Evolutionary conservation across 1,140 invertebrate species (phyloP), one percentile per base, ranked within the genome.

Genomic region (Ctenoplectra terminalis): DNA sequence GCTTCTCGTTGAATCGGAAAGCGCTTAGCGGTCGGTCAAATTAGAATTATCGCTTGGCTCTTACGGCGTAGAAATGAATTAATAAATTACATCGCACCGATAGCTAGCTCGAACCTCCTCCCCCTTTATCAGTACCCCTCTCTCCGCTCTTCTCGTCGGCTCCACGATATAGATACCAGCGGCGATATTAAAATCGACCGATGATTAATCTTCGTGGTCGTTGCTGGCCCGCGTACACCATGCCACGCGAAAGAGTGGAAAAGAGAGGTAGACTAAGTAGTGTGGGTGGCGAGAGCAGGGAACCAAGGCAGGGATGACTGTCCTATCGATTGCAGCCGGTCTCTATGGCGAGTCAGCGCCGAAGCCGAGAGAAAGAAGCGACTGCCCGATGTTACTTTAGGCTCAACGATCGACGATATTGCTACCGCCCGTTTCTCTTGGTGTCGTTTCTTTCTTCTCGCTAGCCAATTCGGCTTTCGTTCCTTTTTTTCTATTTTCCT

Each of bases 181-280:
- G 50, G 52, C 79, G 85, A 88, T 90, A 90, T 90, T 89, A 88
- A 89, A 88, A 89, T 88, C 86, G 83, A 89, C 70, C 83, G 84
- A 90, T 89, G 87, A 90, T 90, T 90, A 90, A 90, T 90, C 78
- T 90, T 61, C 61, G 63, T 34, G 61, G 56, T 77, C 37, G 64
- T 54, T 63, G 46, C 1, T 9, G 3, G 9, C 15, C 7, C 17
- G 29, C 29, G 56, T 66, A 43, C 69, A 81, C 6, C 11, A 43
- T 34, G 15, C 64, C 60, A 17, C 76, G 58, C 64, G 67, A 83
- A 76, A 74, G 67, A 70, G 43, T 34, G 63, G 46, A 48, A 66
- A 48, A 67, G 20, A 69, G 61, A 5, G 37, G 11, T 4, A 11
- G 34, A 20, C 4, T 9, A 15, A 50, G 15, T 17, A 48, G 52